Base-by-base conservation (phyloP, 2,797 vertebrate species). In the Thaleichthys pacificus region DNA sequence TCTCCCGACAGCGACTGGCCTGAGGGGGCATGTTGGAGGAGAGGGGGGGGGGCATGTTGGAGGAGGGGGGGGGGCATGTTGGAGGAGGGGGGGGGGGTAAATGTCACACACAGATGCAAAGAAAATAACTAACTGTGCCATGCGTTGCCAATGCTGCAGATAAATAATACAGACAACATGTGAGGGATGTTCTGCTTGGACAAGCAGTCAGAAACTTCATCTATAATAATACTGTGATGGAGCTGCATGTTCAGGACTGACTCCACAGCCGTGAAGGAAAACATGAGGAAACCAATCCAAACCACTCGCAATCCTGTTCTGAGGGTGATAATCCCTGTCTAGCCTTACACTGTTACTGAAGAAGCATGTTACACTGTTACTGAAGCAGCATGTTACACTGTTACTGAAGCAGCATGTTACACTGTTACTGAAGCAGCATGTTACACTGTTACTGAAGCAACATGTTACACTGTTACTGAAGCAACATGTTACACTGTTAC, bases 121-220 rank as follows among this genome's bases (percentile, higher is more conserved):
- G 47, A 56, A n/a, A n/a, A n/a, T 5, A n/a, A 6, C 17, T 56
- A 5, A n/a, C 17, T n/a, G 51, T 7, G 3, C 4, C 51, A 26
- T 42, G 22, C 51, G 32, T 26, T 17, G 14, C 24, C 12, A 35
- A 9, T 8, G 22, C 3, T 19, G 63, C 35, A 61, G 26, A 86
- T 86, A 64, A 86, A 88, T 86, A 81, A 87, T 80, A 81, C 26
- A 87, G 22, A 77, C 57, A 68, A 78, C 3, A 5, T 49, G 24
- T 42, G 66, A 22, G 61, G 38, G 24, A 71, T 73, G 71, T 60
- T 78, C 77, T 78, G 75, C 72, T 2, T 14, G 42, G 9, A 15
- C 4, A 66, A 72, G 63, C 60, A 51, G 54, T 62, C 17, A 71
- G 72, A 73, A 49, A 75, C 63, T 56, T 32, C 51, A 82, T 84